Conservation (phyloP, 2,797 vertebrate genomes). For the Tokudaia tokunoshimensis region DNA sequence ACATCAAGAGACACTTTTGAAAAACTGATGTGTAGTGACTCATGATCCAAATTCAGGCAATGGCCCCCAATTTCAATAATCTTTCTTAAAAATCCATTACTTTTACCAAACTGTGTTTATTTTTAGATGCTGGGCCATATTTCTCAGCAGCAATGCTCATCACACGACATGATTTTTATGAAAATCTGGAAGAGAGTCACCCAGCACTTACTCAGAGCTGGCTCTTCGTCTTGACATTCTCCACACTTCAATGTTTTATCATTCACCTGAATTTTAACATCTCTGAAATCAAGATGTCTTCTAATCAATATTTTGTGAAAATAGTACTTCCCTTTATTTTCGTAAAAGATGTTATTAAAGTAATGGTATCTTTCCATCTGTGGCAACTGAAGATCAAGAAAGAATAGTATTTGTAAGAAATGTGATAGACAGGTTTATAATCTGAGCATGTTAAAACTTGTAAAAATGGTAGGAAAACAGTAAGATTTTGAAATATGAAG, state of each 20-base stretch:
- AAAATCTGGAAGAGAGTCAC: background rate
- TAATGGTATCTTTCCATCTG: constrained; percentile 56
- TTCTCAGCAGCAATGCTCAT: background rate
- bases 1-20: background rate
- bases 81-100: constrained; percentile 1
- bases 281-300: constrained; percentile 58
- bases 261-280: constrained; percentile 37
- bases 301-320: constrained; percentile 60
- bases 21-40: background rate
- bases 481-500: background rate
- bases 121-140: background rate
- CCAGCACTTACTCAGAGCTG: background rate
- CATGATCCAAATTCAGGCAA: background rate
- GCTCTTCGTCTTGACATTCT: constrained; percentile 16
- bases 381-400: constrained; percentile 53
- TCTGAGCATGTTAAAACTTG: constrained; percentile 47
- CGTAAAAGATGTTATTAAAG: constrained; percentile 64
- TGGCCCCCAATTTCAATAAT: constrained; percentile 11
- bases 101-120: constrained; percentile 15
- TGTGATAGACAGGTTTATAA: constrained; percentile 59
- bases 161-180: background rate
- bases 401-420: constrained; percentile 57
- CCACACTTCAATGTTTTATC: constrained; percentile 54
- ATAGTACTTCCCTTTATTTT: background rate
- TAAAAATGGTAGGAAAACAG: constrained; percentile 22